These are phyloP conservation scores for Drosophila guanche DNA, from an alignment of 1,140 invertebrate genomes.

Conservation along the genomic window DNA sequence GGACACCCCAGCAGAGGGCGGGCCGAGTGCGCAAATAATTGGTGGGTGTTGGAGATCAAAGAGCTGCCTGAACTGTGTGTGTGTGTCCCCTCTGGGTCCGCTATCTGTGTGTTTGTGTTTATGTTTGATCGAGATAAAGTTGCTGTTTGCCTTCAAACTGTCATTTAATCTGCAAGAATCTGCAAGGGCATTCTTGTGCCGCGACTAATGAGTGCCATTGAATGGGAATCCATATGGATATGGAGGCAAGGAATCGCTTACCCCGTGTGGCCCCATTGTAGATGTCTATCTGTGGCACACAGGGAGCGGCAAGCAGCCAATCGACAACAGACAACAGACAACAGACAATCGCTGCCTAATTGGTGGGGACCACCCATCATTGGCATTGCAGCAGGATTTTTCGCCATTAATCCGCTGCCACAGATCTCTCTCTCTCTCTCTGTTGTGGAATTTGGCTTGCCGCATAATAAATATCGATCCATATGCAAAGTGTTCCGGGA, in stretches of 20 bases:
- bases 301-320: slow-evolving; percentile 23
- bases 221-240: slow-evolving; percentile 45
- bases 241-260: not conserved
- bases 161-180: slow-evolving; percentile 62
- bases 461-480: slow-evolving; percentile 41
- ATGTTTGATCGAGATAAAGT: slow-evolving; percentile 43
- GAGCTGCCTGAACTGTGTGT: not conserved
- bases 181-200: slow-evolving; percentile 46
- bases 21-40: not conserved
- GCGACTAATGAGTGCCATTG: slow-evolving; percentile 22
- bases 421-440: slow-evolving; percentile 33
- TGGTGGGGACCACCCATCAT: slow-evolving; percentile 37
- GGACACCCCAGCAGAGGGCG: not conserved
- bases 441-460: slow-evolving; percentile 9
- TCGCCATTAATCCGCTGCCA: not conserved
- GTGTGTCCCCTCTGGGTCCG: too few relatives aligned
- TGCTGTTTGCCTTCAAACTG: slow-evolving; percentile 53
- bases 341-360: slow-evolving; percentile 47
- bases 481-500: slow-evolving; percentile 47
- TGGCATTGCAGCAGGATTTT: not conserved
- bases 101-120: slow-evolving; percentile 13
- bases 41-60: slow-evolving; percentile 11
- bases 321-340: slow-evolving; percentile 44
- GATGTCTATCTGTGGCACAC: slow-evolving; percentile 38
- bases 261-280: slow-evolving; percentile 12